Percentiles rank a stretch among this genome's conserved stretches.
phyloP scores from a whole-genome alignment of 2,113 vertebrate genomes.

The Ahaetulla prasina region DNA sequence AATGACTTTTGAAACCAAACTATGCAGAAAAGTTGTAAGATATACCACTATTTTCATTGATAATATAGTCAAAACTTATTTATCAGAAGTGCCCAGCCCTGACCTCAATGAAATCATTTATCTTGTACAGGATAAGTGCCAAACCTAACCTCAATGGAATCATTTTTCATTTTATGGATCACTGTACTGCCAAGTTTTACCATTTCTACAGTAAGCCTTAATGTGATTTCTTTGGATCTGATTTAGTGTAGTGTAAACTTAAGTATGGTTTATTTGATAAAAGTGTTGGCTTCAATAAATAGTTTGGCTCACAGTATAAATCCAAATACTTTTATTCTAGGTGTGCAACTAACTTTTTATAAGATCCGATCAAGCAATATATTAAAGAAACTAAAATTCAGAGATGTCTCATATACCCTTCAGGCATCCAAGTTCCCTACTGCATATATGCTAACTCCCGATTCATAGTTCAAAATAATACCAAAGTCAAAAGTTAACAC shows the following conservation, averaged over 20 bases:
- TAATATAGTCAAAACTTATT: background rate
- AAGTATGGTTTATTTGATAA: background rate
- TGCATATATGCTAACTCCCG: background rate
- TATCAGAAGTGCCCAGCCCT: background rate
- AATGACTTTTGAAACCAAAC: background rate
- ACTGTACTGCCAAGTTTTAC: background rate
- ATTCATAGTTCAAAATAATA: background rate
- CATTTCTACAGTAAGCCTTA: background rate
- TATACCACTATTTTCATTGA: background rate
- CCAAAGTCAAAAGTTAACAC: background rate
- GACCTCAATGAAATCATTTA: background rate
- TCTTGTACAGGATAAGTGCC: background rate
- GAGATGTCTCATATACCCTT: too few relatives aligned
- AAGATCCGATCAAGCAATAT: background rate
- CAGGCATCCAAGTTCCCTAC: background rate
- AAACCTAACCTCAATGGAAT: background rate
- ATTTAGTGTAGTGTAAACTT: background rate
- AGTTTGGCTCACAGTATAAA: background rate
- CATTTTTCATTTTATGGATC: background rate
- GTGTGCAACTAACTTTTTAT: background rate
- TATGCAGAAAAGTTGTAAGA: background rate
- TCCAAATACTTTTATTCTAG: background rate
- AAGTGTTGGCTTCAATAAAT: background rate
- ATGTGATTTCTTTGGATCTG: background rate
- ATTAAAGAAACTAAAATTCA: background rate